A percentile compares a stretch with the other conserved stretches of the same genome.
phyloP scores from a whole-genome alignment of 2,888 invertebrate genomes.

The Leptinotarsa tumamoca region DNA sequence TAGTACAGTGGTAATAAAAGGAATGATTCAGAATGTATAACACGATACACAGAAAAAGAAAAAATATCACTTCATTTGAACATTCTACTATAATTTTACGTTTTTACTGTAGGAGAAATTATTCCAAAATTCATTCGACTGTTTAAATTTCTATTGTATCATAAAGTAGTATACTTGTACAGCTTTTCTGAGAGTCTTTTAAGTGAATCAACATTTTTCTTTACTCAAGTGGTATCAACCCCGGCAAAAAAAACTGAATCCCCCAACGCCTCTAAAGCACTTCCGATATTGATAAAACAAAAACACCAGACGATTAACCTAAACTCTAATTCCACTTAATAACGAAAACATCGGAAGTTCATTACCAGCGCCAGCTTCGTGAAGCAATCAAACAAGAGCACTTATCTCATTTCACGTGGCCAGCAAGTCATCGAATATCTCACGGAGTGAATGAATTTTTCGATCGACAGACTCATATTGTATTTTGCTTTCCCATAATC shows the following conservation, averaged over 20 bases:
- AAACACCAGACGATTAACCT: neutral
- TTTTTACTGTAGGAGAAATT: too few species aligned
- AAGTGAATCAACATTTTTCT: too few species aligned
- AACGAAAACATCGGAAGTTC: conserved; percentile 6
- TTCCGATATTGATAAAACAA: neutral
- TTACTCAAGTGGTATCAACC: too few species aligned
- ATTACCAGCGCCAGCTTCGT: conserved; percentile 1
- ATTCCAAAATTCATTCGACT: too few species aligned
- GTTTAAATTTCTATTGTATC: too few species aligned
- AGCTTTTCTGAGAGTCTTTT: too few species aligned
- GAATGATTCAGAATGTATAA: too few species aligned
- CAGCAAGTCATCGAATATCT: neutral
- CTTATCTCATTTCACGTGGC: conserved; percentile 10
- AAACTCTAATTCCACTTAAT: neutral
- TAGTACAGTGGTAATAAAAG: too few species aligned
- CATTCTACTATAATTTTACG: too few species aligned
- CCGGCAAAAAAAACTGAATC: neutral
- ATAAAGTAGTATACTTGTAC: too few species aligned
- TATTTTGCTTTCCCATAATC: conserved; percentile 21
- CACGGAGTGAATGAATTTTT: conserved; percentile 17
- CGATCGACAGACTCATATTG: neutral
- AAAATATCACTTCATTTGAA: too few species aligned
- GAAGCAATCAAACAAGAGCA: conserved; percentile 7
- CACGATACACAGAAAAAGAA: too few species aligned
- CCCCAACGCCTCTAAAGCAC: neutral